Conservation (phyloP, 1,140 invertebrate species). For the Nixonia krombeini region DNA sequence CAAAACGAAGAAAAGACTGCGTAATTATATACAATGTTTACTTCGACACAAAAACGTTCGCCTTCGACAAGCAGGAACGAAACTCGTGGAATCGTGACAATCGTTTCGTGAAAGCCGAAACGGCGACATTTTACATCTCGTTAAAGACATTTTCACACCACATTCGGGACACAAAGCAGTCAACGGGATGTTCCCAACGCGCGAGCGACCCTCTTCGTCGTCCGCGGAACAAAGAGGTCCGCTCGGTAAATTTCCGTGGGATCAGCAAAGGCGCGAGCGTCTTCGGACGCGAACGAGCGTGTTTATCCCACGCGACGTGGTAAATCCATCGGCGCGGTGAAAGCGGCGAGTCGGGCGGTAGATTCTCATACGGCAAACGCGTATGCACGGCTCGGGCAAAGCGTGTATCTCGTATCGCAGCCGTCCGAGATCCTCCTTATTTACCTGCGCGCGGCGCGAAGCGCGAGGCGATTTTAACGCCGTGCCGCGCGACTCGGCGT, state of each 20-base stretch:
- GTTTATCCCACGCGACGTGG: not conserved
- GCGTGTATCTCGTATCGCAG: not conserved
- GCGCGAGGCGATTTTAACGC: not conserved
- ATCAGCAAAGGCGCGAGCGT: not conserved
- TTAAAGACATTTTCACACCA: not conserved
- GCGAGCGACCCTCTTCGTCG: too few species aligned
- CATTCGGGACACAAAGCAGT: not conserved
- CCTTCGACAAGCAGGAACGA: too few species aligned
- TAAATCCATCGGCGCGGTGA: conserved; percentile 3
- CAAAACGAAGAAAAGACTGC: too few species aligned
- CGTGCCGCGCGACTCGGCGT: not conserved
- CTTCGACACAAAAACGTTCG: too few species aligned
- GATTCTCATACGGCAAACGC: not conserved
- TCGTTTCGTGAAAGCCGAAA: not conserved
- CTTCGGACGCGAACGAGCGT: not conserved
- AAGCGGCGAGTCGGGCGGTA: too few species aligned
- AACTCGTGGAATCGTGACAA: not conserved
- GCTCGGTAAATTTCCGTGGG: not conserved
- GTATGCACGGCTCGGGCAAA: not conserved
- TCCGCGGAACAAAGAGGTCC: too few species aligned
- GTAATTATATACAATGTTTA: too few species aligned
- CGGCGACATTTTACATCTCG: not conserved
- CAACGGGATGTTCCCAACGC: not conserved
- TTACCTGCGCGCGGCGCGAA: not conserved
- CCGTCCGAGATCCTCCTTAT: not conserved